These are phyloP conservation scores for Lophotis ruficrista DNA, from an alignment of 2,113 vertebrate species.

Conservation along the genomic window DNA sequence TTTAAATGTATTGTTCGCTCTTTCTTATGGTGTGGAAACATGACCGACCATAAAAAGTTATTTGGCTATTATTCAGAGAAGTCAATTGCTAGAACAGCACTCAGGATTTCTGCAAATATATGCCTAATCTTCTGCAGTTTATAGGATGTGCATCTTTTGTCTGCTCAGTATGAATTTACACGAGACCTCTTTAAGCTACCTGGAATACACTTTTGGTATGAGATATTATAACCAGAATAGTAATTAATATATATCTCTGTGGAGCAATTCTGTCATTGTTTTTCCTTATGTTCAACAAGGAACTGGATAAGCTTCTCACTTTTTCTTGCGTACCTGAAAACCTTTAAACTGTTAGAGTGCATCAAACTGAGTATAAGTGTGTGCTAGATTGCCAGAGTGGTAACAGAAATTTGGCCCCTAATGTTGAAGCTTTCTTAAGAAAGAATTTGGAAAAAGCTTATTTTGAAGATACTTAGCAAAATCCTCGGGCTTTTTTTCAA, in stretches of 20 bases:
- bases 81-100: neutral
- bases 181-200: neutral
- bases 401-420: neutral
- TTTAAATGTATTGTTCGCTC: neutral
- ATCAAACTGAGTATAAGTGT: neutral
- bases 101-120: neutral
- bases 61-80: neutral
- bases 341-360: neutral
- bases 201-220: neutral
- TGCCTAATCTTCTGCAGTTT: neutral
- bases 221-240: neutral
- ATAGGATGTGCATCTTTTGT: neutral
- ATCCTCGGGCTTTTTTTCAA: neutral
- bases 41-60: neutral
- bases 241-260: neutral
- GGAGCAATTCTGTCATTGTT: neutral
- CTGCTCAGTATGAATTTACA: neutral
- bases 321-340: neutral
- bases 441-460: neutral
- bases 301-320: neutral
- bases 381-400: neutral
- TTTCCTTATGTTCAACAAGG: neutral
- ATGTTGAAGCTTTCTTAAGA: neutral
- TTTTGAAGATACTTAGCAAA: neutral
- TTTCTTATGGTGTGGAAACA: neutral